Percentiles rank a stretch among this genome's conserved stretches.
These are phyloP conservation scores for Tricholaema leucomelas DNA, from an alignment of 2,113 vertebrate species.

Conservation along the genomic window DNA sequence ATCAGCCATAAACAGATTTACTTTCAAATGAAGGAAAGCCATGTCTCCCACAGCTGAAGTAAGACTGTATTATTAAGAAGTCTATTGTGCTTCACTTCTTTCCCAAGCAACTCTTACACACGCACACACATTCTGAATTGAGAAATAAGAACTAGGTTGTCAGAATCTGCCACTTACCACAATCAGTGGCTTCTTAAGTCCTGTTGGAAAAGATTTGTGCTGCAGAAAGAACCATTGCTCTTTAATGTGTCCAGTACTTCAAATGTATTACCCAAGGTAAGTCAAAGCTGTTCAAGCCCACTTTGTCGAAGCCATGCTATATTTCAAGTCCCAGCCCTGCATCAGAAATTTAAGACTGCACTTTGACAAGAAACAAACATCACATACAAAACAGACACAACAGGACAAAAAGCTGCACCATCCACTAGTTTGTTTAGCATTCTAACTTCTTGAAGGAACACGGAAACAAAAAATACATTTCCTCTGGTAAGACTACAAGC, in stretches of 20 bases:
- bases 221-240: conserved; percentile 5
- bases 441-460: conserved; percentile 45
- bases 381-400: neutral
- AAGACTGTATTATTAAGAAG: conserved; percentile 26
- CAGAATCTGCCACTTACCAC: conserved; percentile 8
- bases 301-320: neutral
- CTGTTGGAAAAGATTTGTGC: neutral
- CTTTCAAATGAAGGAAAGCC: conserved; percentile 35
- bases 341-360: neutral
- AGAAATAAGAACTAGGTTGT: neutral
- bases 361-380: neutral
- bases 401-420: conserved; percentile 44
- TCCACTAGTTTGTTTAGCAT: conserved; percentile 41
- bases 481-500: conserved; percentile 26
- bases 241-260: neutral
- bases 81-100: conserved; percentile 18
- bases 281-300: neutral
- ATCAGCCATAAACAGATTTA: conserved; percentile 9
- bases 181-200: neutral
- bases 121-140: neutral
- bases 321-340: neutral
- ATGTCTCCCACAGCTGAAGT: conserved; percentile 6
- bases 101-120: neutral
- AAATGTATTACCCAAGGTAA: conserved; percentile 3
- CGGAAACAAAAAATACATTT: conserved; percentile 44